These are phyloP conservation scores for Gambusia holbrooki DNA, from an alignment of 2,113 vertebrate genomes.

Conservation along the genomic window DNA sequence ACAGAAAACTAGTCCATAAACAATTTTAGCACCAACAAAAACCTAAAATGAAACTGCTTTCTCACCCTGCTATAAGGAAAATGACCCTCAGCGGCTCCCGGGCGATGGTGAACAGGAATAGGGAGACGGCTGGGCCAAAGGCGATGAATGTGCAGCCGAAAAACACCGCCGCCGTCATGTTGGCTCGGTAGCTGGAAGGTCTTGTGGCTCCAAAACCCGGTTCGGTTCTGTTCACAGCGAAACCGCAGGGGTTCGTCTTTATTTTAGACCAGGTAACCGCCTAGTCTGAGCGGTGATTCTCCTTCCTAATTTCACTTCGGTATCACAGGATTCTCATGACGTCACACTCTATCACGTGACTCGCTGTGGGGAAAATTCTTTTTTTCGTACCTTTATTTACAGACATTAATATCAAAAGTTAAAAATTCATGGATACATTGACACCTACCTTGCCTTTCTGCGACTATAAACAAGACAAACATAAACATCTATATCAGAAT, in stretches of 20 bases:
- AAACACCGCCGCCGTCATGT: slow-evolving; percentile 84
- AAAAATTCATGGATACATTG: too few species aligned
- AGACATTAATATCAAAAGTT: too few species aligned
- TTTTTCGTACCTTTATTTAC: too few species aligned
- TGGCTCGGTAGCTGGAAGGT: background rate
- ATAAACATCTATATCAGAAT: too few species aligned
- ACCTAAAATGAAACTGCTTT: background rate
- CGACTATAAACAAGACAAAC: too few species aligned
- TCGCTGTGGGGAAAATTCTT: too few species aligned
- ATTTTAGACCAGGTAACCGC: background rate
- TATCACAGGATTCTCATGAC: slow-evolving; percentile 1
- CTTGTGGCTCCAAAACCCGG: background rate
- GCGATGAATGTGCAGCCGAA: slow-evolving; percentile 86
- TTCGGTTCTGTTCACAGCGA: rapidly evolving
- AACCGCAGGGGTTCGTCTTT: background rate
- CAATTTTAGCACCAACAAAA: background rate
- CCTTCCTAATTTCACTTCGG: background rate
- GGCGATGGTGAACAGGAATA: slow-evolving; percentile 85
- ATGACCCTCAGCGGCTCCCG: slow-evolving; percentile 82
- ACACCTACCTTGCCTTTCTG: too few species aligned
- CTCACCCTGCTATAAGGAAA: slow-evolving; percentile 86
- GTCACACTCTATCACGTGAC: slow-evolving; percentile 28
- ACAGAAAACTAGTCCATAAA: background rate
- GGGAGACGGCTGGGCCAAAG: slow-evolving; percentile 83
- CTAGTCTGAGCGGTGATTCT: background rate